A percentile compares a stretch with the other conserved stretches of the same genome.
Evolutionary conservation across 2,797 vertebrate species (phyloP).

Genomic region (Cheirogaleus major): DNA sequence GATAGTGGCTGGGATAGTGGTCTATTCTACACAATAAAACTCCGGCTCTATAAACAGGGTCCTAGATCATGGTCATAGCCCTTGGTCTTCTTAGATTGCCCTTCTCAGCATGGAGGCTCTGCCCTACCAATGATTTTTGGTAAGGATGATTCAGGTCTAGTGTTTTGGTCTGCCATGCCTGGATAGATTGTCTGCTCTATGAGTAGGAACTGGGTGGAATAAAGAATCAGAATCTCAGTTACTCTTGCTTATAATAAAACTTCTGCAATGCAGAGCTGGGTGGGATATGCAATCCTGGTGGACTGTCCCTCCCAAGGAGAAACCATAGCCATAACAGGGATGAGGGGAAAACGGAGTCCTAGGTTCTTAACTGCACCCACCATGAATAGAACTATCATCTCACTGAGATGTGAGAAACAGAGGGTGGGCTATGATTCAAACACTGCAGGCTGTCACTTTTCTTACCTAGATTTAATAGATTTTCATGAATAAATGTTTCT

Average conservation of each 20-base stretch:
- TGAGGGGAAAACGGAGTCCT: neutral
- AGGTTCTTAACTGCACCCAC: neutral
- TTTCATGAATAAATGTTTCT: constrained; percentile 8
- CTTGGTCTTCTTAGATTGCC: neutral
- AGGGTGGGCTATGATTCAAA: neutral
- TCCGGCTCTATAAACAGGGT: neutral
- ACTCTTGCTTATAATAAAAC: neutral
- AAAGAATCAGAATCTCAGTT: neutral
- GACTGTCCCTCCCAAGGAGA: neutral
- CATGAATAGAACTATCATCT: neutral
- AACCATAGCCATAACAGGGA: neutral
- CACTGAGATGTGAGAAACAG: neutral
- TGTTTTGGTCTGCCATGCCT: neutral
- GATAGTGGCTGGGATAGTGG: neutral
- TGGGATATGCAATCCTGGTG: neutral
- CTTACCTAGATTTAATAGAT: neutral
- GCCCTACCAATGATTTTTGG: neutral
- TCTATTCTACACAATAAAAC: neutral
- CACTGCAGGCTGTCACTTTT: neutral
- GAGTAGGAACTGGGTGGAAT: neutral
- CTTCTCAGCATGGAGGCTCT: neutral
- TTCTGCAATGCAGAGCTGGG: neutral
- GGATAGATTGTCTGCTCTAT: neutral
- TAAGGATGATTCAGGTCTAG: neutral
- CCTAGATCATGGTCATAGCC: neutral